These are phyloP conservation scores for Genyomyrus donnyi DNA, from an alignment of 2,113 vertebrate species.

Conservation along the genomic window DNA sequence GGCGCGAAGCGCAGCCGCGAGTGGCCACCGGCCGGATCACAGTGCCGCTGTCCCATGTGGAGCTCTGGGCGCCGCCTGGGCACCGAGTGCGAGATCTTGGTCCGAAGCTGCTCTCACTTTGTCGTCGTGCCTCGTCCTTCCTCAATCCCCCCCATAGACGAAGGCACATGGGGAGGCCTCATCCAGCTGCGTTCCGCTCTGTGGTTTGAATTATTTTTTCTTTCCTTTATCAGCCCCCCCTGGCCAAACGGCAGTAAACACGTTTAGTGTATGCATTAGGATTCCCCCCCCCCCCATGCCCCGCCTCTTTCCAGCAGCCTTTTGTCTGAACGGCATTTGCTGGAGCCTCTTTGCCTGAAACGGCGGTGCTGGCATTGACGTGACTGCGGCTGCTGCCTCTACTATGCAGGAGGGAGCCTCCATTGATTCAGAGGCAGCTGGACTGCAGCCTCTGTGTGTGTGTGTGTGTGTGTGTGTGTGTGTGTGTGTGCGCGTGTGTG, in stretches of 20 bases:
- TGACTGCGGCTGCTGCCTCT: slow-evolving; percentile 47
- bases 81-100: neutral
- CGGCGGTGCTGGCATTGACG: slow-evolving; percentile 40
- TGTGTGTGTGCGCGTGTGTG: neutral
- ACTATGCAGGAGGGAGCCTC: slow-evolving; percentile 22
- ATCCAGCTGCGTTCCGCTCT: neutral
- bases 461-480: neutral
- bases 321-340: neutral
- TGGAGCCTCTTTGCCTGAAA: neutral
- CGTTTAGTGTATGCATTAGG: neutral
- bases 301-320: neutral
- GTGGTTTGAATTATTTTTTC: neutral
- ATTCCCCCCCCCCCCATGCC: neutral
- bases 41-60: neutral
- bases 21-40: neutral
- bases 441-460: slow-evolving; percentile 46
- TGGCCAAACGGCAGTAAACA: neutral
- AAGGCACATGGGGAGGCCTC: neutral
- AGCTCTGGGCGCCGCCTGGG: neutral
- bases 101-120: neutral
- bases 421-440: slow-evolving; percentile 54
- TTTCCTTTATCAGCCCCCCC: neutral
- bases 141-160: neutral
- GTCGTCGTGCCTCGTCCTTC: neutral
- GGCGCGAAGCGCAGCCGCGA: neutral